Conservation (phyloP, 2,113 vertebrate species). For the Triplophysa siluroides region DNA sequence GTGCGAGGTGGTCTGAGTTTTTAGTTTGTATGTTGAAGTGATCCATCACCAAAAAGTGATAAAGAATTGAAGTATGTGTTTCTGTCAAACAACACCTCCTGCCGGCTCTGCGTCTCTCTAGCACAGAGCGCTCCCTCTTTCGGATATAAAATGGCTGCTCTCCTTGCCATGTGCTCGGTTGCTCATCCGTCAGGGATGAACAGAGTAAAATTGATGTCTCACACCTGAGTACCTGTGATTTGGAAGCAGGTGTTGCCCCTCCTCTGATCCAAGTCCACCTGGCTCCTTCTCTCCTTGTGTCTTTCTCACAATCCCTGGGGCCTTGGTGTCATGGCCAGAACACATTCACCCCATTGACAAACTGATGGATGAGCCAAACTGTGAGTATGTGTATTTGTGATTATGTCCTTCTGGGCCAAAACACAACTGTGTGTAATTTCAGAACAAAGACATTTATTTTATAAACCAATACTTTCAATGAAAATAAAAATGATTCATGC, state of each 20-base stretch:
- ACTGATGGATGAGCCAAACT: slow-evolving; percentile 40
- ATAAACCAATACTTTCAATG: background rate
- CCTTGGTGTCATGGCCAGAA: slow-evolving; percentile 51
- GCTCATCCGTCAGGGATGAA: slow-evolving; percentile 44
- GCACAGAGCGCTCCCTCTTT: background rate
- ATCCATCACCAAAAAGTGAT: background rate
- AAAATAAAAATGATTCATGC: no score
- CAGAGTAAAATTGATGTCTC: slow-evolving; percentile 45
- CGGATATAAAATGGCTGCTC: slow-evolving; percentile 36
- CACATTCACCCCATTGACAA: slow-evolving; percentile 34
- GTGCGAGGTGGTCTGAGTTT: no score
- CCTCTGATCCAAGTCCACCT: background rate
- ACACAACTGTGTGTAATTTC: background rate
- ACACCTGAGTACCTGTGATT: slow-evolving; percentile 51
- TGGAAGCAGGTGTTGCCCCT: slow-evolving; percentile 32
- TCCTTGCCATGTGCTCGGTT: slow-evolving; percentile 32
- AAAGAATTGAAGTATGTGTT: background rate
- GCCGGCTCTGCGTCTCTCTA: background rate
- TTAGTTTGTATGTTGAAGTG: no score
- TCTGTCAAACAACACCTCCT: slow-evolving; percentile 19
- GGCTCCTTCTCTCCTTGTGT: slow-evolving; percentile 16
- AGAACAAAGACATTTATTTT: background rate
- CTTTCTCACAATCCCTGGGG: slow-evolving; percentile 25
- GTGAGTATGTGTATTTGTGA: background rate
- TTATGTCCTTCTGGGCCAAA: background rate